Evolutionary conservation across 2,888 invertebrate genomes (phyloP).

Genomic region (Lumbricus terrestris): DNA sequence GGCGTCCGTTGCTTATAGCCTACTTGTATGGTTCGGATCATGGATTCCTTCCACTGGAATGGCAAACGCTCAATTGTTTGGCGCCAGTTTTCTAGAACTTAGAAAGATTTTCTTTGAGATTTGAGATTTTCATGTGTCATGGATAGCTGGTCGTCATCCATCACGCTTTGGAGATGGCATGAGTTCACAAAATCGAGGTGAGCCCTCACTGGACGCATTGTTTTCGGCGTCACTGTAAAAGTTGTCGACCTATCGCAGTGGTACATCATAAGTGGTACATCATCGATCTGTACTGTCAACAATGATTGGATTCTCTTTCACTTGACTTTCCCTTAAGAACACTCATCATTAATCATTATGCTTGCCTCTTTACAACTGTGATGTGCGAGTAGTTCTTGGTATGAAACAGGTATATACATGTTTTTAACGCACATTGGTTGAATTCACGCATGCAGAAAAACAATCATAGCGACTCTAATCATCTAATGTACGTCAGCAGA

Average conservation of each 20-base stretch:
- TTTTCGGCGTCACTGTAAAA: not conserved
- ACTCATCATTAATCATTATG: not conserved
- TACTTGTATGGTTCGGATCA: no score
- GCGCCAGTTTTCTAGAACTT: not conserved
- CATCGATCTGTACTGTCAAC: not conserved
- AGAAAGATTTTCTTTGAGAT: not conserved
- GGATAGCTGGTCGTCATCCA: not conserved
- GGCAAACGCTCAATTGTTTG: not conserved
- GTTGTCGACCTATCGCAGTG: not conserved
- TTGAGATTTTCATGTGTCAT: not conserved
- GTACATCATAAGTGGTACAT: not conserved
- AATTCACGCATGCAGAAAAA: not conserved
- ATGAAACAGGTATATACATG: not conserved
- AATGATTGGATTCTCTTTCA: not conserved
- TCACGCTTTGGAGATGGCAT: not conserved
- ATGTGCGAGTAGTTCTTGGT: not conserved
- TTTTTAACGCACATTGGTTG: not conserved
- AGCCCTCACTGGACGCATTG: not conserved
- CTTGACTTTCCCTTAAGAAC: not conserved
- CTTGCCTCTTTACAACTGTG: not conserved
- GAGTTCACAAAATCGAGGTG: not conserved
- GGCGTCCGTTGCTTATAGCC: no score
- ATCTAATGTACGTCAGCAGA: no score
- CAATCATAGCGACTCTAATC: not conserved
- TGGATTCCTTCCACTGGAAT: no score